Conservation (phyloP, 1,140 invertebrate genomes). For the Papilio glaucus region DNA sequence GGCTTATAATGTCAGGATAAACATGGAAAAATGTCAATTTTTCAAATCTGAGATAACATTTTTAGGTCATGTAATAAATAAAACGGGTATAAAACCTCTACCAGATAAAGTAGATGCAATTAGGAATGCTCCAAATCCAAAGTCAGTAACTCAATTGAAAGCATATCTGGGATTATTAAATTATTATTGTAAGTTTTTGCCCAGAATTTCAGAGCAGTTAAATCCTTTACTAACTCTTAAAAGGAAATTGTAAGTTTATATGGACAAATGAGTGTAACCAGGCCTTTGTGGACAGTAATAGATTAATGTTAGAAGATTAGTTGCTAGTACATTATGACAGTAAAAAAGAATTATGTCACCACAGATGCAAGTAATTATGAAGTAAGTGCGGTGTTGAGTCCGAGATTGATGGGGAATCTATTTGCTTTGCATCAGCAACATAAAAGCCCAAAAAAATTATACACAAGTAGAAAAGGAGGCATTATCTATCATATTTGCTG, state of each 20-base stretch:
- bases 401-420: conserved; percentile 34
- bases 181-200: conserved; percentile 45
- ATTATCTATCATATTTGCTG: conserved; percentile 47
- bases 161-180: conserved; percentile 43
- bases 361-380: conserved; percentile 42
- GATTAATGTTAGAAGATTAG: conserved; percentile 39
- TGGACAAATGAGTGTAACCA: conserved; percentile 36
- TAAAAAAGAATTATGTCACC: conserved; percentile 39
- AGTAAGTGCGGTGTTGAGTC: conserved; percentile 40
- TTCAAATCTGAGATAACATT: conserved; percentile 41
- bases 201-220: conserved; percentile 37
- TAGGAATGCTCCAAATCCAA: conserved; percentile 34
- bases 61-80: conserved; percentile 43
- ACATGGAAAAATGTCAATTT: conserved; percentile 44
- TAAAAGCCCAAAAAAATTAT: conserved; percentile 47
- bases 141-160: conserved; percentile 38
- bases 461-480: conserved; percentile 45
- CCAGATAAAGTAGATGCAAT: conserved; percentile 42
- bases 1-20: conserved; percentile 35
- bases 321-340: conserved; percentile 44
- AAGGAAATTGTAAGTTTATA: conserved; percentile 41
- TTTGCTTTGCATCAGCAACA: conserved; percentile 49
- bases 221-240: conserved; percentile 42
- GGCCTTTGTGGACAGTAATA: conserved; percentile 41
- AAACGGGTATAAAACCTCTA: conserved; percentile 34